Conservation (phyloP, 2,888 invertebrate genomes). For the Liodrosophila aerea region DNA sequence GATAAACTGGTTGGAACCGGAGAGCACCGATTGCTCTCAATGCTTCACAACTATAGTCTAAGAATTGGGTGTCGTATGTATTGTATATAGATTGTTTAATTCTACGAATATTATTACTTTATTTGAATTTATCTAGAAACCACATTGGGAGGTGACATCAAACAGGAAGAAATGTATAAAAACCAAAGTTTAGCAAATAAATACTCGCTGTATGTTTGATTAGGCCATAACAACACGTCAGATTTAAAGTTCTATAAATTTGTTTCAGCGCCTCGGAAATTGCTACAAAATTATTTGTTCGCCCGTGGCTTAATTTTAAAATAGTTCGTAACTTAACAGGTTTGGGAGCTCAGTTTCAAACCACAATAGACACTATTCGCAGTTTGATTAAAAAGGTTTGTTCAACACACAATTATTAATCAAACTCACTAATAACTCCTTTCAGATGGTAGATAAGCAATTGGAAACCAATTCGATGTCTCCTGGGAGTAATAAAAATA, state of each 20-base stretch:
- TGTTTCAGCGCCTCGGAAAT: too few relatives aligned
- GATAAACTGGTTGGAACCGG: conserved; percentile 37
- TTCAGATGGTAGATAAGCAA: conserved; percentile 52
- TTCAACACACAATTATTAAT: too few relatives aligned
- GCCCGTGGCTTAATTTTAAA: too few relatives aligned
- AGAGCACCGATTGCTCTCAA: conserved; percentile 44
- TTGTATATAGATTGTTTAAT: too few relatives aligned
- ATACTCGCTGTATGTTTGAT: neutral
- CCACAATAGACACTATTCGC: conserved; percentile 27
- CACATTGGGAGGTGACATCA: conserved; percentile 32
- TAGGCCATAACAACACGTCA: too few relatives aligned
- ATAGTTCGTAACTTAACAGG: too few relatives aligned
- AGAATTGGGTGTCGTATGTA: conserved; percentile 69
- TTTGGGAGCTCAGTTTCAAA: too few relatives aligned
- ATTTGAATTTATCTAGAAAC: conserved; percentile 30
- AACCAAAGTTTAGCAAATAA: conserved; percentile 15
- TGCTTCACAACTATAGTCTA: conserved; percentile 42
- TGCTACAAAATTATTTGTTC: too few relatives aligned
- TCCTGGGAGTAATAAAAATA: neutral
- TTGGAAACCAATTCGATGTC: conserved; percentile 8
- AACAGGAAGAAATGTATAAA: conserved; percentile 15
- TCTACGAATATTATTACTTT: too few relatives aligned
- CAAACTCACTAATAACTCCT: neutral
- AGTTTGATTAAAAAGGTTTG: conserved; percentile 61
- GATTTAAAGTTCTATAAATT: too few relatives aligned